Conservation (phyloP, 2,888 invertebrate genomes). For the Lepas anatifera region DNA sequence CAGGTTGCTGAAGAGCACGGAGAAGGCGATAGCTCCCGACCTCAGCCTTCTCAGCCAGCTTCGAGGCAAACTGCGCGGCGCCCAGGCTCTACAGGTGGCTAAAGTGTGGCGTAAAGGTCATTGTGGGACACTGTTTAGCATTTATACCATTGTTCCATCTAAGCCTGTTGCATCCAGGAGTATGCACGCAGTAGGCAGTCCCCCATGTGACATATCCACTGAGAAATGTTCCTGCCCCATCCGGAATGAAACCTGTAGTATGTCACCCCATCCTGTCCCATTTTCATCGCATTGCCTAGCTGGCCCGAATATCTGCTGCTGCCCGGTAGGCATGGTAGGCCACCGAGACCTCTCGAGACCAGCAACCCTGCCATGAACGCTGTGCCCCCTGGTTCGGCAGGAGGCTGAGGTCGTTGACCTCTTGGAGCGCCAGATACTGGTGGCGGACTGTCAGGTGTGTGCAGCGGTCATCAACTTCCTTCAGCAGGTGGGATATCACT, state of each 20-base stretch:
- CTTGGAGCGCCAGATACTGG: slow-evolving; percentile 50
- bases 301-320: not conserved
- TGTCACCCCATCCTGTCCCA: no score
- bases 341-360: not conserved
- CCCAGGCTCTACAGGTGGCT: not conserved
- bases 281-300: not conserved
- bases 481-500: slow-evolving; percentile 43
- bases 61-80: not conserved
- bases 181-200: no score
- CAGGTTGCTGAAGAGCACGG: slow-evolving; percentile 45
- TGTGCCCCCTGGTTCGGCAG: slow-evolving; percentile 18
- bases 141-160: no score
- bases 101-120: no score
- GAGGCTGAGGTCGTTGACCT: slow-evolving; percentile 35
- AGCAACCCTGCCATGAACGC: not conserved
- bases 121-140: no score
- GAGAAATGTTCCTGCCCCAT: no score
- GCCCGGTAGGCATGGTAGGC: not conserved
- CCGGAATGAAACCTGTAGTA: no score
- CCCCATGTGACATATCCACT: no score
- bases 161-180: no score
- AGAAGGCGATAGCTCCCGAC: slow-evolving; percentile 39
- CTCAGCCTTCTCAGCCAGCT: not conserved
- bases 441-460: slow-evolving; percentile 52
- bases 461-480: slow-evolving; percentile 50